These are phyloP conservation scores for Hydraecia micacea DNA, from an alignment of 2,888 invertebrate genomes.

Conservation along the genomic window DNA sequence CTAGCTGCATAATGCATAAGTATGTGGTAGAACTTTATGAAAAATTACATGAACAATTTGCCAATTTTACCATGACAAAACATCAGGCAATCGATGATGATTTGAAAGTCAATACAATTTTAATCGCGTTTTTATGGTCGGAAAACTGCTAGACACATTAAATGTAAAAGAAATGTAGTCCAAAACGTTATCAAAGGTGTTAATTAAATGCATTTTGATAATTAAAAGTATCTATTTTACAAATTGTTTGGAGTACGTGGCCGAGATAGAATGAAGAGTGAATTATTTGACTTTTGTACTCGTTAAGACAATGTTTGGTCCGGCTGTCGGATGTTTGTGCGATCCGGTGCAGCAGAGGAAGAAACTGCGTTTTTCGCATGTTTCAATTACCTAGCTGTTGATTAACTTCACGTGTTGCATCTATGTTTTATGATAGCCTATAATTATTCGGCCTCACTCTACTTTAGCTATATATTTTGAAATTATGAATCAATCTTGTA, in stretches of 20 bases:
- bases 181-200: conserved; percentile 22
- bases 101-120: background rate
- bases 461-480: conserved; percentile 48
- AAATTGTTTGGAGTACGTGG: conserved; percentile 23
- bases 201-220: background rate
- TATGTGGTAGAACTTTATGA: background rate
- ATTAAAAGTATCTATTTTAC: background rate
- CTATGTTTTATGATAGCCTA: conserved; percentile 57
- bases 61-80: background rate
- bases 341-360: conserved; percentile 76
- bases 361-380: conserved; percentile 79
- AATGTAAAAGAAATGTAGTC: background rate
- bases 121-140: background rate
- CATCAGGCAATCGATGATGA: background rate
- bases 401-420: conserved; percentile 55
- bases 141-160: conserved; percentile 5
- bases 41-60: background rate
- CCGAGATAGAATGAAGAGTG: conserved; percentile 38
- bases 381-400: conserved; percentile 62
- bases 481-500: conserved; percentile 43
- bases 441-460: conserved; percentile 66
- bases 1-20: background rate
- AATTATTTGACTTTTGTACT: conserved; percentile 56
- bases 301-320: conserved; percentile 57
- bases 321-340: conserved; percentile 83